A percentile compares a stretch with the other conserved stretches of the same genome.
These are phyloP conservation scores for Telmatochromis sp. DNA, from an alignment of 2,113 vertebrate genomes.

Conservation along the genomic window DNA sequence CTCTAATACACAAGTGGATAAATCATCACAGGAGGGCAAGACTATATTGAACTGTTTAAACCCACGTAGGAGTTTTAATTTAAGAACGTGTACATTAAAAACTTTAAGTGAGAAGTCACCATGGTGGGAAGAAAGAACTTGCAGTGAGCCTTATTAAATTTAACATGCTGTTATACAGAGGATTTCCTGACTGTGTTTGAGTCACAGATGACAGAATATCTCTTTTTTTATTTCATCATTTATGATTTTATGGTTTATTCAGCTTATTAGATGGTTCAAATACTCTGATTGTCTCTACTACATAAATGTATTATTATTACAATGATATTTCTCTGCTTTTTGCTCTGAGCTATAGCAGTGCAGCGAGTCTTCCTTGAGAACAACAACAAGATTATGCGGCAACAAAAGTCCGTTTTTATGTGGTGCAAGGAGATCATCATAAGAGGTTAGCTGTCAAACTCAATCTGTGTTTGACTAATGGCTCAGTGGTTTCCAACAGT, in stretches of 20 bases:
- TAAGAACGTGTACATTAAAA: neutral
- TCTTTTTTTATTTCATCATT: neutral
- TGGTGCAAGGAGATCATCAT: constrained; percentile 9
- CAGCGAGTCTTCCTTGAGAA: neutral
- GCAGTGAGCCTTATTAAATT: neutral
- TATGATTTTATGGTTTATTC: neutral
- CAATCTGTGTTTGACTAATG: constrained; percentile 49
- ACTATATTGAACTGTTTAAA: neutral
- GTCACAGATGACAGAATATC: neutral
- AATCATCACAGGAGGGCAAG: neutral
- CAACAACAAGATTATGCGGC: neutral
- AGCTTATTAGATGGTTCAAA: neutral
- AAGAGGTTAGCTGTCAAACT: constrained; percentile 45
- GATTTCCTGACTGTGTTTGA: neutral
- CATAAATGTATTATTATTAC: neutral
- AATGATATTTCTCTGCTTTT: neutral
- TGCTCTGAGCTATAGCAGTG: neutral
- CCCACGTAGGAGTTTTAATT: neutral
- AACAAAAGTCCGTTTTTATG: neutral
- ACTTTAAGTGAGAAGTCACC: neutral
- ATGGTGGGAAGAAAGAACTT: neutral
- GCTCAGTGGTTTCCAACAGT: constrained; percentile 32
- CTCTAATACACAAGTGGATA: neutral
- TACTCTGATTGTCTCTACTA: neutral
- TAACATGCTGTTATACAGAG: neutral